These are phyloP conservation scores for Tupiocoris notatus DNA, from an alignment of 2,888 invertebrate species.

Conservation along the genomic window DNA sequence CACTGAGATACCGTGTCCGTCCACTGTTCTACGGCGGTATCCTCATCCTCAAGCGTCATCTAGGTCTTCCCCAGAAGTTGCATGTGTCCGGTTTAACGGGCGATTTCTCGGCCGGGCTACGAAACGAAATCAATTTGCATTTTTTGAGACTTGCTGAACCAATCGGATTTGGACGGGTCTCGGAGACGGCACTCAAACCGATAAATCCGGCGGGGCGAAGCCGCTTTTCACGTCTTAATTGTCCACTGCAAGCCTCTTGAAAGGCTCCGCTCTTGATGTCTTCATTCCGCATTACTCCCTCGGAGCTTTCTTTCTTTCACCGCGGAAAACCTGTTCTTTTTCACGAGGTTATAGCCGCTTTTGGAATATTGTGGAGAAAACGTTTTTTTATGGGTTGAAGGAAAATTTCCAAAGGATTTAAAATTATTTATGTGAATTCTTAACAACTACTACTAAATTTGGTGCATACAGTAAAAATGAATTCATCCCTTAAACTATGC, in stretches of 20 bases:
- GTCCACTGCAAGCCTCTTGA: constrained; percentile 26
- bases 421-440: too few species aligned
- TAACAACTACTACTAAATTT: too few species aligned
- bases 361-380: too few species aligned
- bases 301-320: constrained; percentile 4
- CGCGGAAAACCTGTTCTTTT: too few species aligned
- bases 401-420: too few species aligned
- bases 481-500: too few species aligned
- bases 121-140: constrained; percentile 43
- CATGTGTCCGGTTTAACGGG: background rate
- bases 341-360: too few species aligned
- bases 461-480: too few species aligned
- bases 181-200: constrained; percentile 42
- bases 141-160: constrained; percentile 40
- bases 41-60: too few species aligned
- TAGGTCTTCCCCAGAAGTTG: background rate
- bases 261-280: constrained; percentile 40
- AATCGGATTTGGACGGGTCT: constrained; percentile 44
- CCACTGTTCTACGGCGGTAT: background rate
- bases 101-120: constrained; percentile 20
- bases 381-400: too few species aligned
- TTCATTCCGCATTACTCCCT: constrained; percentile 29
- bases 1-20: background rate
- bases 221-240: constrained; percentile 44
- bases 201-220: constrained; percentile 40